phyloP scores from a whole-genome alignment of 2,888 invertebrate genomes.

The Philhelius pedissequus region DNA sequence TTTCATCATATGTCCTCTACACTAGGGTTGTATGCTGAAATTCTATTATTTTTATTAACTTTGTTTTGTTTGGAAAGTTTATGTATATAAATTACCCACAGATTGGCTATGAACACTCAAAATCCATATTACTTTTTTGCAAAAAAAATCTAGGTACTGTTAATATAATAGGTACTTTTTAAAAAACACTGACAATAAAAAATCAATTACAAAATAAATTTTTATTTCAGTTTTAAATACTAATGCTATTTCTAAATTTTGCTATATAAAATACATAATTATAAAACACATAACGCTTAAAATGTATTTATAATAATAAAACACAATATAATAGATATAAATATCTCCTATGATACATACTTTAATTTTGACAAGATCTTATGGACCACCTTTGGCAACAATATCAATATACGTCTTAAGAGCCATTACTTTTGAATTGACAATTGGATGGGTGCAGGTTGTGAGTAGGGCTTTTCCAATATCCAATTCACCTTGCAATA shows the following conservation, averaged over 20 bases:
- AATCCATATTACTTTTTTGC: too few relatives aligned
- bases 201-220: constrained; percentile 26
- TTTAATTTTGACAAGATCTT: neutral
- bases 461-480: constrained; percentile 79
- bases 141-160: too few relatives aligned
- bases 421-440: constrained; percentile 73
- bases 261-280: constrained; percentile 36
- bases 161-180: too few relatives aligned
- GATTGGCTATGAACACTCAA: too few relatives aligned
- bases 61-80: too few relatives aligned
- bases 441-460: constrained; percentile 76
- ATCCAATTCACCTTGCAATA: constrained; percentile 86
- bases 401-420: constrained; percentile 82
- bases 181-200: neutral
- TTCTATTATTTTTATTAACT: too few relatives aligned
- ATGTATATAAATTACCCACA: too few relatives aligned
- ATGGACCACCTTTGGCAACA: constrained; percentile 76
- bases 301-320: constrained; percentile 12
- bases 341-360: constrained; percentile 37
- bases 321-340: constrained; percentile 41
- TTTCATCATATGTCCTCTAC: too few relatives aligned
- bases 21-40: too few relatives aligned
- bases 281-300: constrained; percentile 49
- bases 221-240: constrained; percentile 51
- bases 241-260: constrained; percentile 41